Percentiles rank a stretch among this genome's conserved stretches.
Evolutionary conservation across 2,797 vertebrate species (phyloP).

Genomic region (Dryobates pubescens): DNA sequence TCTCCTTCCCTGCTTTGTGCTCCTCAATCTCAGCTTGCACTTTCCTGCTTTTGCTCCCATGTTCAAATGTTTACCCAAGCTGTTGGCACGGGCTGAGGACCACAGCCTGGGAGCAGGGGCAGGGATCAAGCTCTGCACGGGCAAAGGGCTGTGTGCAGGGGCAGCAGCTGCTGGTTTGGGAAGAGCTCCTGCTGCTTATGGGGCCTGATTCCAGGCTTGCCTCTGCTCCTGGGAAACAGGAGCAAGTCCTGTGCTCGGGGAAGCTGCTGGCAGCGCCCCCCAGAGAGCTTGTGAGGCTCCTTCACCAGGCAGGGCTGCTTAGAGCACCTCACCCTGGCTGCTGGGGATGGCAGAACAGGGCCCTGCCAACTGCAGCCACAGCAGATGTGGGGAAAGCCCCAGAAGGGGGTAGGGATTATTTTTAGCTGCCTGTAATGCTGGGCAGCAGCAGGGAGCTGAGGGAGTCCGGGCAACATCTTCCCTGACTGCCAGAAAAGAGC

Average conservation of each 20-base stretch:
- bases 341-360: not conserved
- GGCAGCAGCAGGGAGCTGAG: not conserved
- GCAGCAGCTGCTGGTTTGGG: not conserved
- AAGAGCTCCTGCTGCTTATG: not conserved
- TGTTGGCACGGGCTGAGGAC: not conserved
- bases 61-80: no score
- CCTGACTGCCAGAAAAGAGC: not conserved
- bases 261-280: not conserved
- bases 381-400: not conserved
- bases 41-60: not conserved
- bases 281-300: fast-evolving
- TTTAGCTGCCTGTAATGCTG: not conserved
- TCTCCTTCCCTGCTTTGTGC: no score
- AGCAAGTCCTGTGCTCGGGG: not conserved
- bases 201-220: not conserved
- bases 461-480: not conserved
- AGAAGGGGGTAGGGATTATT: not conserved
- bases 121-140: fast-evolving
- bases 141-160: not conserved
- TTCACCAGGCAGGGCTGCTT: not conserved
- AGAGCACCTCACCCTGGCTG: not conserved
- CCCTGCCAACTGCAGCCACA: not conserved
- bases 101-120: not conserved
- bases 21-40: no score
- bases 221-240: not conserved